Evolutionary conservation across 2,888 invertebrate genomes (phyloP), one percentile per base, ranked within the genome.

Genomic region (Strigamia transsilvanica): DNA sequence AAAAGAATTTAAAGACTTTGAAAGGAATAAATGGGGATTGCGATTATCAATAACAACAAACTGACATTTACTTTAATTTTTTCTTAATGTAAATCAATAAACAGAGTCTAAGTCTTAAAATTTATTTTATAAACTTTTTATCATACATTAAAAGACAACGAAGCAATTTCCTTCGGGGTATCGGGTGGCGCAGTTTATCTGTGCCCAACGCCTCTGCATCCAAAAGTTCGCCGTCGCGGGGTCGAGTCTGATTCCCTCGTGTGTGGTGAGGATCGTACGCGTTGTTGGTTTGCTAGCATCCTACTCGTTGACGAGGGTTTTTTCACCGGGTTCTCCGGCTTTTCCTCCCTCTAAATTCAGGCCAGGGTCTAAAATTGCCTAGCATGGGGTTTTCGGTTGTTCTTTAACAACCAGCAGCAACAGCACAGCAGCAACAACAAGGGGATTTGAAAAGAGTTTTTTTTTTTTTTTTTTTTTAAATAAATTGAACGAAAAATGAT

Each of bases 361-460:
- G 21, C 12, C 18, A n/a, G 61, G 61, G 61, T 23, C 18, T 0
- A 21, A 66, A 66, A 66, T 38, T 23, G 21, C 2, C 61, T 66
- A 66, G 61, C 23, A 46, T 23, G 61, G 61, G 61, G 10, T 23
- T 23, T 61, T n/a, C 21, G 61, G 46, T 66, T 66, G 61, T 23
- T 66, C 61, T 66, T 66, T 66, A 66, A 23, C 61, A 23, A 12
- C 61, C 18, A 15, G 12, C 51, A 51, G 38, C 38, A 38, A 51
- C 61, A 66, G 61, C 18, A 66, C 61, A 66, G 61, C 61, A 66
- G 18, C 61, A 66, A 18, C 61, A 66, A 66, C 61, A 66, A 66
- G 61, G 61, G 46, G 13, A 10, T 13, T 46, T 1, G 7, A 66
- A 66, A 66, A 66, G 23, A 66, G 61, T 66, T 23, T 2, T 66